phyloP scores from a whole-genome alignment of 2,113 vertebrate species.

The Parus major region DNA sequence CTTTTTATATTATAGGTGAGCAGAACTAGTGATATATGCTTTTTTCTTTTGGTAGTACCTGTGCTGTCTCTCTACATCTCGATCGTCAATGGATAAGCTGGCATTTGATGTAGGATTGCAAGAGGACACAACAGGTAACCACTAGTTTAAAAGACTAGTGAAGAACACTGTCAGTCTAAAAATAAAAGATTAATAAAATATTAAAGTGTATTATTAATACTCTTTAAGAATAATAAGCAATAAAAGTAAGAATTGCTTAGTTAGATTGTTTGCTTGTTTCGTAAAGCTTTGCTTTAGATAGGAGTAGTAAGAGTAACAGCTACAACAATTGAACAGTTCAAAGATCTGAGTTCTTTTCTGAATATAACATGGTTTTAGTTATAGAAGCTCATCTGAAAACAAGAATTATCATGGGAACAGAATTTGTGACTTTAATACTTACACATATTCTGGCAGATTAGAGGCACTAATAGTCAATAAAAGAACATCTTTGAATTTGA shows the following conservation, averaged over 20 bases:
- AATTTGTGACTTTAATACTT: not conserved
- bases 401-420: not conserved
- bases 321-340: not conserved
- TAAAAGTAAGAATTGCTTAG: not conserved
- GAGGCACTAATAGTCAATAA: not conserved
- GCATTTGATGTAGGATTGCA: constrained; percentile 96
- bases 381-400: not conserved
- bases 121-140: constrained; percentile 89
- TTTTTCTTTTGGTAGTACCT: constrained; percentile 81
- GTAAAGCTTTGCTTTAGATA: not conserved
- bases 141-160: not conserved
- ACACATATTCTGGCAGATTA: not conserved
- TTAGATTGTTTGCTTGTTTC: not conserved
- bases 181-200: not conserved
- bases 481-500: not conserved
- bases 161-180: not conserved
- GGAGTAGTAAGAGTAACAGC: not conserved
- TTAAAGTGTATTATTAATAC: too few species aligned
- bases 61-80: constrained; percentile 92
- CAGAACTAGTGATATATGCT: not conserved
- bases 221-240: too few species aligned
- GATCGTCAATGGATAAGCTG: constrained; percentile 94
- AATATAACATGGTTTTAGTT: not conserved
- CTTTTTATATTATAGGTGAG: not conserved
- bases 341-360: not conserved